A percentile compares a stretch with the other conserved stretches of the same genome.
phyloP scores from a whole-genome alignment of 2,113 vertebrate genomes.

The Alaudala cheleensis region DNA sequence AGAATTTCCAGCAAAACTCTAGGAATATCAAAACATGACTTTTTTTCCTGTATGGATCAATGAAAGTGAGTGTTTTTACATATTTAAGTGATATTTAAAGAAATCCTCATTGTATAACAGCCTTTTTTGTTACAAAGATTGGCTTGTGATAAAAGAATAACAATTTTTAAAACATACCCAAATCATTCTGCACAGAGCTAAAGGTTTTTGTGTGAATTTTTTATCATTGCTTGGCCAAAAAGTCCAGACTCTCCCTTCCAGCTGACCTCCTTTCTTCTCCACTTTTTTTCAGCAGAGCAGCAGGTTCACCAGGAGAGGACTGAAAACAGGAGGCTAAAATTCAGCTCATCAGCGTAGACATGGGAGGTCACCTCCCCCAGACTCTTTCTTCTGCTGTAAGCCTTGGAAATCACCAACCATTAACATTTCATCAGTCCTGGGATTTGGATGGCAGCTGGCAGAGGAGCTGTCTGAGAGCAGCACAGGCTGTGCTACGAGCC shows the following conservation, averaged over 20 bases:
- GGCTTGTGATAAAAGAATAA: background rate
- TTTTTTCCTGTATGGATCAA: background rate
- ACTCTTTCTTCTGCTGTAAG: background rate
- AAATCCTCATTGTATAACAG: background rate
- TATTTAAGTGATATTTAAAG: background rate
- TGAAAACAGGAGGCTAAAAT: background rate
- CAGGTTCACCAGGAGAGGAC: background rate
- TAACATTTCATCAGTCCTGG: conserved; percentile 11
- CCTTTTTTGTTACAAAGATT: background rate
- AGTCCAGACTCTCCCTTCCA: background rate
- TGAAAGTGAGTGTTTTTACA: background rate
- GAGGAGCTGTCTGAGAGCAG: background rate
- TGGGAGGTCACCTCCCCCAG: background rate
- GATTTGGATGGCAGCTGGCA: background rate
- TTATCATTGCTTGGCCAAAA: background rate
- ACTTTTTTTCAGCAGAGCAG: background rate
- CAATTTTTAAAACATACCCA: background rate
- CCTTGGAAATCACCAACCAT: background rate
- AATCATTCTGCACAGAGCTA: background rate
- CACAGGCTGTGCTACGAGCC: background rate
- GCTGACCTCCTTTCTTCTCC: background rate
- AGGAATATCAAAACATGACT: background rate
- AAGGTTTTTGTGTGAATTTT: background rate
- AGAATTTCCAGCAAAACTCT: background rate
- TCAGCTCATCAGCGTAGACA: background rate